Base-by-base conservation (phyloP, 2,113 vertebrate species). In the Eolophus roseicapilla region DNA sequence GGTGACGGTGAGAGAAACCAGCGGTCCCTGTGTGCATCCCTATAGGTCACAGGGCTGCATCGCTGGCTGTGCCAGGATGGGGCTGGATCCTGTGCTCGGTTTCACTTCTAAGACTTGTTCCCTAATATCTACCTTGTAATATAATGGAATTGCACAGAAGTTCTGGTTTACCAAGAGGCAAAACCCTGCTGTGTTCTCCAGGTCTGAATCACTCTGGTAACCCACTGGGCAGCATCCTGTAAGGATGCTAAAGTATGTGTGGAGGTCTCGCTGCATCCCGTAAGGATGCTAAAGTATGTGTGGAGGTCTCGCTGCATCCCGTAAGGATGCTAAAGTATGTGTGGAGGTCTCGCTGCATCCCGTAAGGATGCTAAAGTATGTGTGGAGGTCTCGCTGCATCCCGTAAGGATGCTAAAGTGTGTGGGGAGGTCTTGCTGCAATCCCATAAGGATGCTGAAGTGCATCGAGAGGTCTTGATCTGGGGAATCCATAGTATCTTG, bases 1-100 rank as follows among this genome's bases (percentile, higher is more conserved):
- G 77, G 46, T 33, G 90, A 33, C 60, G 89, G 10, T 4, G 77
- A 67, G 25, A 67, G 13, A 69, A 68, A 37, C 24, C 53, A 10
- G 33, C 0, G 4, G 28, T 3, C 37, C 21, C 64, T 47, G 7
- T 2, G 0, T 13, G 8, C 20, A 2, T 79, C 86, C 41, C 71
- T 64, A 79, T n/a, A 33, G 47, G 9, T 24, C 5, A 19, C 7
- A 35, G 28, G 69, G 17, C 24, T 20, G 50, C 18, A 29, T 29
- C 3, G 1, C 67, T 46, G 62, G 6, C 57, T 70, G 1, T 17
- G 41, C 41, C 8, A 7, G 59, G 41, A 33, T n/a, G 24, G 59
- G 29, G 29, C 37, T 69, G 44, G 52, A 35, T 71, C 57, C 24
- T 5, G 31, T 8, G 1, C 59, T 47, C 41, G 0, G 13, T 20